Evolutionary conservation across 2,113 vertebrate genomes (phyloP).

Genomic region (Varanus komodoensis): DNA sequence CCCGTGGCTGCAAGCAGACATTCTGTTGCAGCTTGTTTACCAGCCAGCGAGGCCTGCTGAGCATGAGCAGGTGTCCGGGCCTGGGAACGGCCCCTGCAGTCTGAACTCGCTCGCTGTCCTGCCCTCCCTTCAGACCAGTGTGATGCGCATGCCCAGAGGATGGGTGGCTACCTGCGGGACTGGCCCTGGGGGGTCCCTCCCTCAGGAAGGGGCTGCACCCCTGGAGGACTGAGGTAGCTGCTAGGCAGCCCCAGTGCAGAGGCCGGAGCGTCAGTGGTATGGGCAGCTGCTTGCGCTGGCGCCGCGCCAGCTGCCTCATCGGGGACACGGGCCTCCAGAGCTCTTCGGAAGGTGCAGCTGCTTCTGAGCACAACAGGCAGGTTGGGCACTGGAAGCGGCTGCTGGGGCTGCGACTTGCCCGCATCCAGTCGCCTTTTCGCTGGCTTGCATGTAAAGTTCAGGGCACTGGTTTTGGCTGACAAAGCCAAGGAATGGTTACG

Average conservation of each 20-base stretch:
- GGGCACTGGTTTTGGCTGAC: neutral
- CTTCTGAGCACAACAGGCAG: neutral
- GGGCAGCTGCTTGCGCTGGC: too few relatives aligned
- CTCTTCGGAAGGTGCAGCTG: too few relatives aligned
- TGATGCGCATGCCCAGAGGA: neutral
- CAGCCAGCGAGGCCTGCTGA: neutral
- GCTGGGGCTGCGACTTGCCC: neutral
- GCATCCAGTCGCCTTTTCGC: neutral
- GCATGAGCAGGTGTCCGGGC: too few relatives aligned
- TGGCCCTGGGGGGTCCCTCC: neutral
- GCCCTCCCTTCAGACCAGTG: neutral
- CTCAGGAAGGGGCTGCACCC: neutral
- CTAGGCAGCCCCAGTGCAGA: neutral
- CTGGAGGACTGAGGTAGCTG: neutral
- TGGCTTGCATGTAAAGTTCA: neutral
- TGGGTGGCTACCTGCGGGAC: too few relatives aligned
- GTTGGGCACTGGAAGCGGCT: neutral
- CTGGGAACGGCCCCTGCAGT: rapidly evolving
- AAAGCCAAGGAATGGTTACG: neutral
- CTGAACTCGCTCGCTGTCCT: neutral
- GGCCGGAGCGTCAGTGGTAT: constrained; percentile 2
- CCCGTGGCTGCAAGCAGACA: neutral
- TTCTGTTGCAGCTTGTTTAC: neutral
- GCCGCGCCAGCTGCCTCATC: too few relatives aligned
- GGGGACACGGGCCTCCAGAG: too few relatives aligned